These are phyloP conservation scores for Crocallis elinguaria DNA, from an alignment of 2,888 invertebrate genomes.

Conservation along the genomic window DNA sequence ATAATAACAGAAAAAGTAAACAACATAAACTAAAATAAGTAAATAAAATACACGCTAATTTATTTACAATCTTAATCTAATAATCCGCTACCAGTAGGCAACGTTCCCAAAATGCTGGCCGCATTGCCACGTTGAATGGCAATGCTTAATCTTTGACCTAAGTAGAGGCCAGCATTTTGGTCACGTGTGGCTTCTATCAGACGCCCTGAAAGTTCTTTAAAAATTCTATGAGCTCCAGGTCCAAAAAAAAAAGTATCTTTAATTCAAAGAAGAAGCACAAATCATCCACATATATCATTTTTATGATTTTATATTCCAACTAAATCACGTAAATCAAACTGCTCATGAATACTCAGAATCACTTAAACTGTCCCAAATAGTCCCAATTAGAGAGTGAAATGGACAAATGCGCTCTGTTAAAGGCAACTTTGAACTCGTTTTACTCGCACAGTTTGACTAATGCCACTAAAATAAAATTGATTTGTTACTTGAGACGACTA, in stretches of 20 bases:
- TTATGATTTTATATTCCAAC: conserved; percentile 15
- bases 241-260: not conserved
- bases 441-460: conserved; percentile 72
- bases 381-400: conserved; percentile 59
- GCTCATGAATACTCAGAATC: conserved; percentile 35
- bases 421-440: conserved; percentile 61
- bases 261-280: not conserved
- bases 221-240: not conserved
- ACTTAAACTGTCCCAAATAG: conserved; percentile 53
- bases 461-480: conserved; percentile 73
- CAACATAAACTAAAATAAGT: too few species aligned
- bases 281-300: not conserved
- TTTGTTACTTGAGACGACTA: conserved; percentile 55
- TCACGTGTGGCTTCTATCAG: too few species aligned
- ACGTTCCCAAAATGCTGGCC: too few species aligned
- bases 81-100: too few species aligned
- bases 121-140: too few species aligned
- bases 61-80: too few species aligned
- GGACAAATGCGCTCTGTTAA: conserved; percentile 61
- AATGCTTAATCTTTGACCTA: too few species aligned
- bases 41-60: too few species aligned
- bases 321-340: conserved; percentile 35
- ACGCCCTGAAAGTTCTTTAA: too few species aligned
- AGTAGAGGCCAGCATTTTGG: too few species aligned
- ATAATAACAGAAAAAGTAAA: too few species aligned